Percentiles rank a stretch among this genome's conserved stretches.
Evolutionary conservation across 2,888 invertebrate species (phyloP).

Genomic region (Andrena praecox): DNA sequence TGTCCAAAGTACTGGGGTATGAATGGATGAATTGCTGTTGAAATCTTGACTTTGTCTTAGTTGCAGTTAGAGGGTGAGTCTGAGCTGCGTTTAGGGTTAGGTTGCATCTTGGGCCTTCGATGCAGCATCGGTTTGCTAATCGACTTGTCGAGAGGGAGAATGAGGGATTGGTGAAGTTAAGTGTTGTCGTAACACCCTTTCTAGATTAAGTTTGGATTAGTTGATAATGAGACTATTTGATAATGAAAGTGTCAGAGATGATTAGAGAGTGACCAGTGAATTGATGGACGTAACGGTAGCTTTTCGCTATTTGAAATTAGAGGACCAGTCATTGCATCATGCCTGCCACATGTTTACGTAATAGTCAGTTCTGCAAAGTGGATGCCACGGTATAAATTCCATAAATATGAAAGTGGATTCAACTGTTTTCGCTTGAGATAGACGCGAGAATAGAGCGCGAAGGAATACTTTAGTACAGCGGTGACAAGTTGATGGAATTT

Average conservation of each 20-base stretch:
- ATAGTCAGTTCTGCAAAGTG: neutral
- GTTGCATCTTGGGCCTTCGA: too few species aligned
- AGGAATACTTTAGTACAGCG: neutral
- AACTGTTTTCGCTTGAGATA: neutral
- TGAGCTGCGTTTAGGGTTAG: too few species aligned
- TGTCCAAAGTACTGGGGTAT: too few species aligned
- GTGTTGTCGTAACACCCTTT: too few species aligned
- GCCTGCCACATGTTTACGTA: neutral
- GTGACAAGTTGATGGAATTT: neutral
- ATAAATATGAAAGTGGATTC: neutral
- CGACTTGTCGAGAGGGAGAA: too few species aligned
- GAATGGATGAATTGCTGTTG: too few species aligned
- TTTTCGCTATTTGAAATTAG: neutral
- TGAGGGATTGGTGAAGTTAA: too few species aligned
- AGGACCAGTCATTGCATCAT: neutral
- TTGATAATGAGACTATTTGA: too few species aligned
- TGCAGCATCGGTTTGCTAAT: too few species aligned
- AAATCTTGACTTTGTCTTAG: too few species aligned
- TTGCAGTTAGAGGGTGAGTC: too few species aligned
- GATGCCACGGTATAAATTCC: neutral
- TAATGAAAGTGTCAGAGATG: neutral
- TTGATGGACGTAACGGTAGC: neutral
- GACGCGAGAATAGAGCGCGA: neutral
- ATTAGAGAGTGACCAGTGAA: neutral
- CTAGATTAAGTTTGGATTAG: too few species aligned